These are phyloP conservation scores for Mohoua ochrocephala DNA, from an alignment of 2,113 vertebrate species.

Conservation along the genomic window DNA sequence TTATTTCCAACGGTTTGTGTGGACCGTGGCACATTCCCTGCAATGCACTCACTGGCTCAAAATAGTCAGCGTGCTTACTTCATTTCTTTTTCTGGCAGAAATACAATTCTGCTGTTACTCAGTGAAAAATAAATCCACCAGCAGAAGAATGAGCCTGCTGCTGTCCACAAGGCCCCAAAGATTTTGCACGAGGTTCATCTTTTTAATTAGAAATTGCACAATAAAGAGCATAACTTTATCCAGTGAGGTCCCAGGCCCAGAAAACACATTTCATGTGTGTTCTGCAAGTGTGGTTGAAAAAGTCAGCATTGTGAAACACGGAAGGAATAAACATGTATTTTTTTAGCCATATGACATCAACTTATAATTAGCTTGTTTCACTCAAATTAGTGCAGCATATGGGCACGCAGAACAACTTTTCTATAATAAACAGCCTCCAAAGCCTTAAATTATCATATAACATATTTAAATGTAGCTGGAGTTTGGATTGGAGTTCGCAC, in stretches of 20 bases:
- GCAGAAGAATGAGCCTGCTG: not conserved
- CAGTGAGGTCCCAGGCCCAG: not conserved
- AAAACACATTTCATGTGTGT: not conserved
- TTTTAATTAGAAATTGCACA: not conserved
- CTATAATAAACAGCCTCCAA: conserved; percentile 13
- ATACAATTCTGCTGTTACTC: not conserved
- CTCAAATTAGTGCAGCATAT: conserved; percentile 9
- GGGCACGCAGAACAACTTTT: not conserved
- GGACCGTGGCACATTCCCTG: not conserved
- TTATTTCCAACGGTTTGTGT: not conserved
- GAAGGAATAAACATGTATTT: conserved; percentile 26
- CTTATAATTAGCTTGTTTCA: conserved; percentile 50
- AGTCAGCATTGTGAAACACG: not conserved
- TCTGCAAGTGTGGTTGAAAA: not conserved
- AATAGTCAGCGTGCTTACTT: not conserved
- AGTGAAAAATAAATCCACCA: not conserved
- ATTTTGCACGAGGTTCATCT: not conserved
- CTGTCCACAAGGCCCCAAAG: not conserved
- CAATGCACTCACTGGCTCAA: not conserved
- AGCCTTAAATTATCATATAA: not conserved
- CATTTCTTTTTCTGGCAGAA: not conserved
- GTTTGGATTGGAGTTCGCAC: not conserved
- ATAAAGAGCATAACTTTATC: not conserved
- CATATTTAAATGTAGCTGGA: not conserved
- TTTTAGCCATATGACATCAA: conserved; percentile 58